These are phyloP conservation scores for Eupithecia pulchellata DNA, from an alignment of 2,888 invertebrate species.

Conservation along the genomic window DNA sequence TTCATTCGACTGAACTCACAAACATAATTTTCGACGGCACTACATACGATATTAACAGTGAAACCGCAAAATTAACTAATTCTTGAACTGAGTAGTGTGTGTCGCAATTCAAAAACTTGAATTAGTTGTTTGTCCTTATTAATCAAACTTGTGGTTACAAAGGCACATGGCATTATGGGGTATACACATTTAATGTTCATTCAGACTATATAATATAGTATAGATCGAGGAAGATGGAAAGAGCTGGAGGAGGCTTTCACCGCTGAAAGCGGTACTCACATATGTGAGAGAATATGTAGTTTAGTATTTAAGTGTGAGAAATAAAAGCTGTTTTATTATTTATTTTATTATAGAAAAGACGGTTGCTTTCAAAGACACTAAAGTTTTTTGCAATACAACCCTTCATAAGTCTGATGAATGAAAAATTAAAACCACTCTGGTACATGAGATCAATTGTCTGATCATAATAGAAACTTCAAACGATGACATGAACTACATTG, in stretches of 20 bases:
- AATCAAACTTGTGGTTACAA: neutral
- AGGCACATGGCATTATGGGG: neutral
- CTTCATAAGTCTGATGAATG: neutral
- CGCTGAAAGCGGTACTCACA: too few relatives aligned
- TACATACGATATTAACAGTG: neutral
- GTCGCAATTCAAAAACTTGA: neutral
- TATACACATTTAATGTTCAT: neutral
- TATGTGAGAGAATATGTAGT: too few relatives aligned
- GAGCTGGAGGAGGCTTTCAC: too few relatives aligned
- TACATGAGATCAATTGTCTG: too few relatives aligned
- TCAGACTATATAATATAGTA: too few relatives aligned
- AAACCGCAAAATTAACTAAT: neutral
- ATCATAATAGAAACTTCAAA: constrained; percentile 1
- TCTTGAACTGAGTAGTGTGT: neutral
- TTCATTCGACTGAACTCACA: constrained; percentile 24
- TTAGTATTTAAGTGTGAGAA: too few relatives aligned
- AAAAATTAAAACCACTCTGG: too few relatives aligned
- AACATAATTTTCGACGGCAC: constrained; percentile 19
- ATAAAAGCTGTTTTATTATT: too few relatives aligned
- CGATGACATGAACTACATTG: neutral
- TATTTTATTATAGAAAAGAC: too few relatives aligned
- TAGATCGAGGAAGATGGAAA: too few relatives aligned
- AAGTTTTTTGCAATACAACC: neutral
- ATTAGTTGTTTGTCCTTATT: neutral
- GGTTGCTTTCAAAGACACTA: neutral